Evolutionary conservation across 1,140 invertebrate genomes (phyloP).

Genomic region (Heterodera carotae): DNA sequence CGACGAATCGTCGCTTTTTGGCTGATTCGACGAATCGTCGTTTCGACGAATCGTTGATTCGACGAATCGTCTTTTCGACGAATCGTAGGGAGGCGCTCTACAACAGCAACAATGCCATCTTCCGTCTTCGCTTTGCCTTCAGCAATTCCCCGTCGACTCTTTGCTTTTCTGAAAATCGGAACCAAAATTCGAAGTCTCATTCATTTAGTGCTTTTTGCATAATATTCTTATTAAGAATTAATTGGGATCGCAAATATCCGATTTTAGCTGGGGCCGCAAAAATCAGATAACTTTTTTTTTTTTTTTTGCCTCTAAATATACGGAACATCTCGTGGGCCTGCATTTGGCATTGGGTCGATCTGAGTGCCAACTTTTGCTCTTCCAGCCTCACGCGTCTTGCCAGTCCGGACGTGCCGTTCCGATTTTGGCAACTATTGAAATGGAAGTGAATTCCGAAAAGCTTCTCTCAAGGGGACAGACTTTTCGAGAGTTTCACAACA

Average conservation of each 20-base stretch:
- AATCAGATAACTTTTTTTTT: too few relatives aligned
- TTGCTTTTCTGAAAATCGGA: not conserved
- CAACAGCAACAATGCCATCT: not conserved
- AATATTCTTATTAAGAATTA: too few relatives aligned
- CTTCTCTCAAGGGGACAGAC: not conserved
- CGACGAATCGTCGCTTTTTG: too few relatives aligned
- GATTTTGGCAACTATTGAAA: conserved; percentile 25
- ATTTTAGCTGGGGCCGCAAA: too few relatives aligned
- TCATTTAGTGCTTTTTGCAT: not conserved
- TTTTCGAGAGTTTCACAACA: conserved; percentile 30
- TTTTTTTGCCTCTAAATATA: not conserved
- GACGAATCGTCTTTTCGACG: too few relatives aligned
- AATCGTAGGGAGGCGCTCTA: too few relatives aligned
- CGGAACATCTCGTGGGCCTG: conserved; percentile 32
- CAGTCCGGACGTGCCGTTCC: conserved; percentile 17
- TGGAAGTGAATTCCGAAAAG: not conserved
- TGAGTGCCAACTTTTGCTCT: conserved; percentile 18
- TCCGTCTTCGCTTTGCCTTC: not conserved
- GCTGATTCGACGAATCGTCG: too few relatives aligned
- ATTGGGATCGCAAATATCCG: too few relatives aligned
- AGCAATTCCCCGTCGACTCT: not conserved
- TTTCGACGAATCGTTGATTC: too few relatives aligned
- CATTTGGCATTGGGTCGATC: conserved; percentile 24
- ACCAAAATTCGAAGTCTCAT: too few relatives aligned
- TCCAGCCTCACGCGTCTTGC: conserved; percentile 9